These are phyloP conservation scores for Myiagra hebetior DNA, from an alignment of 2,113 vertebrate genomes.

Conservation along the genomic window DNA sequence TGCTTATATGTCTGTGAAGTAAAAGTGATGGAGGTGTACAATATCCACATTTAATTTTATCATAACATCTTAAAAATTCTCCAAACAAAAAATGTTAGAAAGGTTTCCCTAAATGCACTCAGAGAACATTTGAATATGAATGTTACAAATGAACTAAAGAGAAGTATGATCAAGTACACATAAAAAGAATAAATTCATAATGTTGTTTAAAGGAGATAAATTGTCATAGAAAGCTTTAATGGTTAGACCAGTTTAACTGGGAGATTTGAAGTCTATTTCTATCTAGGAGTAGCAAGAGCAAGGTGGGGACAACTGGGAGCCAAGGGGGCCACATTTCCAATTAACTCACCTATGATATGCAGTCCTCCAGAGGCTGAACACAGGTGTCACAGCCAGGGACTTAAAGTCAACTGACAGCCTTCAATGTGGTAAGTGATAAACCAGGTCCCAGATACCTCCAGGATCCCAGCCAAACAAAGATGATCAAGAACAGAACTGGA, in stretches of 20 bases:
- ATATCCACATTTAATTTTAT: background rate
- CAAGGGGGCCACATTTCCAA: background rate
- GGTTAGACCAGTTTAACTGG: background rate
- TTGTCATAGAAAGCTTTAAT: background rate
- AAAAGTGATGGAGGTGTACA: background rate
- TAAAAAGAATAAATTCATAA: background rate
- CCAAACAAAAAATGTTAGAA: background rate
- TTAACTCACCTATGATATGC: rapidly evolving
- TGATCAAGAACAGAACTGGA: background rate
- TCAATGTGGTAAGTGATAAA: background rate
- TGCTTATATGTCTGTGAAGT: background rate
- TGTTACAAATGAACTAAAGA: background rate
- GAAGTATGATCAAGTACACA: background rate
- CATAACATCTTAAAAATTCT: background rate
- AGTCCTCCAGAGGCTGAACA: background rate
- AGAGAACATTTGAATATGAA: background rate
- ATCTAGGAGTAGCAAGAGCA: background rate
- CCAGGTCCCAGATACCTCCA: background rate
- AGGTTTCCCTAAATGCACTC: background rate
- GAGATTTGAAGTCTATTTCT: background rate
- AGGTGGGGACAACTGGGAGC: background rate
- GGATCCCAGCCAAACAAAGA: background rate
- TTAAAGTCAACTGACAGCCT: background rate
- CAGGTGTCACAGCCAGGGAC: background rate
- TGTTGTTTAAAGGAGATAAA: background rate